These are phyloP conservation scores for Coregonus suidteri DNA, from an alignment of 2,797 vertebrate genomes.

Conservation along the genomic window DNA sequence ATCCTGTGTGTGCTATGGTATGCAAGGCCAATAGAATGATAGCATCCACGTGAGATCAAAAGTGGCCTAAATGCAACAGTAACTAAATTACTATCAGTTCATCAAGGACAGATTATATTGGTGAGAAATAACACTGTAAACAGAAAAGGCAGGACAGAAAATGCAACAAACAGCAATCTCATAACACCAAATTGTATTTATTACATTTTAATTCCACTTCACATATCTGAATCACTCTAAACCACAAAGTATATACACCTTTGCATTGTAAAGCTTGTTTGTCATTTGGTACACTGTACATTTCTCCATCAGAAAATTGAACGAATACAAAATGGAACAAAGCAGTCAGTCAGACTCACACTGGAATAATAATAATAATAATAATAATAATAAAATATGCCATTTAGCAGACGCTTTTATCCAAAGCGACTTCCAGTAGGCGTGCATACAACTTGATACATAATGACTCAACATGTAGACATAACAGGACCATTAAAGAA, in stretches of 20 bases:
- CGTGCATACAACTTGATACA: too few relatives aligned
- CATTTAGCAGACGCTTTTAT: too few relatives aligned
- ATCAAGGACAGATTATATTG: not conserved
- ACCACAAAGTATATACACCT: not conserved
- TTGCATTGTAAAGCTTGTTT: conserved; percentile 1
- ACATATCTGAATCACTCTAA: too few relatives aligned
- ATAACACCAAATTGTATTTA: too few relatives aligned
- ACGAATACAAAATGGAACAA: conserved; percentile 9
- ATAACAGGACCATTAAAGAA: not conserved
- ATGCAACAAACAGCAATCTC: not conserved
- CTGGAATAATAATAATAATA: not conserved
- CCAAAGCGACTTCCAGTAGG: too few relatives aligned
- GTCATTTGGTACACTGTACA: conserved; percentile 17
- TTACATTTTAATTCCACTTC: too few relatives aligned
- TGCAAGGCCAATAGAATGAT: not conserved
- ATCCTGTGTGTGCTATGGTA: not conserved
- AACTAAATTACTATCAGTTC: not conserved
- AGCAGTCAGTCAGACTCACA: not conserved
- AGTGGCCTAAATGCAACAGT: not conserved
- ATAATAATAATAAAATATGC: too few relatives aligned
- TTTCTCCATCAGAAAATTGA: not conserved
- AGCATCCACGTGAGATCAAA: not conserved
- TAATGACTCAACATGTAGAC: not conserved
- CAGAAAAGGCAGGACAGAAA: not conserved
- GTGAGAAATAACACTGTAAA: not conserved